These are phyloP conservation scores for Watsonalla binaria DNA, from an alignment of 2,888 invertebrate genomes.

Conservation along the genomic window DNA sequence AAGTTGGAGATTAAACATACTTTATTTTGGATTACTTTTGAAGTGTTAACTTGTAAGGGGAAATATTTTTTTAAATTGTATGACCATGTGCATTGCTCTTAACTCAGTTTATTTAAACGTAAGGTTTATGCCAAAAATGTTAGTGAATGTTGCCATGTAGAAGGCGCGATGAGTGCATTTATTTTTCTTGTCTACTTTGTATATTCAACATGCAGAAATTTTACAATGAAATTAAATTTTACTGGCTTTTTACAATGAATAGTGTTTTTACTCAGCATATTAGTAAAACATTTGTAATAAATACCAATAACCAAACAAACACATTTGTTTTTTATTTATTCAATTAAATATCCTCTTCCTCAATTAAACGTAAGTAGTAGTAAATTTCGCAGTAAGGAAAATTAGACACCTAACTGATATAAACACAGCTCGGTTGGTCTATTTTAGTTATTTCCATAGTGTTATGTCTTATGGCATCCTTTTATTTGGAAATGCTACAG, in stretches of 20 bases:
- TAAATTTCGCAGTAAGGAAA: too few relatives aligned
- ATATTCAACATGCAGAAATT: slow-evolving; percentile 44
- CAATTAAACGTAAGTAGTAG: too few relatives aligned
- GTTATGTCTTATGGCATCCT: too few relatives aligned
- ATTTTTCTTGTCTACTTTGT: slow-evolving; percentile 56
- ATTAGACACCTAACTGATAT: too few relatives aligned
- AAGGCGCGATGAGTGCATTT: slow-evolving; percentile 66
- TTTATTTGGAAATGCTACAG: too few relatives aligned
- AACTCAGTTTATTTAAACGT: slow-evolving; percentile 37
- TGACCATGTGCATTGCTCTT: slow-evolving; percentile 45
- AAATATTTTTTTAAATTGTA: slow-evolving; percentile 28
- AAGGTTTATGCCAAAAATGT: slow-evolving; percentile 55
- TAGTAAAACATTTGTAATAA: slow-evolving; percentile 56
- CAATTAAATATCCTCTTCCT: too few relatives aligned
- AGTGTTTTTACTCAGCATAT: slow-evolving; percentile 57
- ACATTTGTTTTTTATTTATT: slow-evolving; percentile 24
- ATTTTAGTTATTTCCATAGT: too few relatives aligned
- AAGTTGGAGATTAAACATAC: slow-evolving; percentile 35
- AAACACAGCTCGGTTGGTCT: too few relatives aligned
- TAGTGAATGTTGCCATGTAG: slow-evolving; percentile 63
- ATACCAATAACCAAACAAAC: slow-evolving; percentile 57
- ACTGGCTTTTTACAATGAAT: slow-evolving; percentile 64
- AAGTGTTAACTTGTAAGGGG: slow-evolving; percentile 21
- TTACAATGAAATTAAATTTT: slow-evolving; percentile 51
- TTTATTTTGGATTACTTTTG: slow-evolving; percentile 33